Evolutionary conservation across 2,888 invertebrate genomes (phyloP).

Genomic region (Tetragonisca angustula): DNA sequence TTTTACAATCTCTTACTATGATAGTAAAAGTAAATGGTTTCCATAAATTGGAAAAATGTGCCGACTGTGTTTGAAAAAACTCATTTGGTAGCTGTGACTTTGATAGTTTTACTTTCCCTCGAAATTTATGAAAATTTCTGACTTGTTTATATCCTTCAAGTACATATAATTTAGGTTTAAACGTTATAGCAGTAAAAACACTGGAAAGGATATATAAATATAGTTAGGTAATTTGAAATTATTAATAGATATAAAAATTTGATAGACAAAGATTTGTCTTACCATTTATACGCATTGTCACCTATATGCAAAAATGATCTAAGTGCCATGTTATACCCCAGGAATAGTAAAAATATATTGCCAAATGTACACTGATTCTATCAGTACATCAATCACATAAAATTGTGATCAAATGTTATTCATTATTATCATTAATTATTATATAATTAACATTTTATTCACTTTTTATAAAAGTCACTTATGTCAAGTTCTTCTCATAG

Average conservation of each 20-base stretch:
- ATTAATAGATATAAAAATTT: background rate
- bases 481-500: background rate
- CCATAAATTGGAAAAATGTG: slow-evolving; percentile 84
- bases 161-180: slow-evolving; percentile 66
- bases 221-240: background rate
- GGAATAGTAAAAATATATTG: background rate
- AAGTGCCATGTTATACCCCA: slow-evolving; percentile 69
- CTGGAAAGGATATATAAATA: slow-evolving; percentile 62
- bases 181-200: slow-evolving; percentile 71
- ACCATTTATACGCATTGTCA: slow-evolving; percentile 74
- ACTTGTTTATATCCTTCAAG: slow-evolving; percentile 64
- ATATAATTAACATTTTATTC: slow-evolving; percentile 1
- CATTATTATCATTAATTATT: background rate
- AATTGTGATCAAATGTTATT: background rate
- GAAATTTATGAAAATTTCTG: slow-evolving; percentile 71
- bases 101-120: slow-evolving; percentile 44
- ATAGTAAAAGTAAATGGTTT: slow-evolving; percentile 89
- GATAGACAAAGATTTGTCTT: slow-evolving; percentile 33
- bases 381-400: background rate
- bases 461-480: slow-evolving; percentile 12
- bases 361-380: slow-evolving; percentile 16
- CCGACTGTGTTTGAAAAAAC: slow-evolving; percentile 83
- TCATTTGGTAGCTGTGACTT: slow-evolving; percentile 49
- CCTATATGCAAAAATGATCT: slow-evolving; percentile 71
- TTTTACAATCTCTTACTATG: slow-evolving; percentile 83